Percentiles rank a stretch among this genome's conserved stretches.
Conservation (phyloP, 1,140 invertebrate genomes). For the Druon quercuslanigerum region DNA sequence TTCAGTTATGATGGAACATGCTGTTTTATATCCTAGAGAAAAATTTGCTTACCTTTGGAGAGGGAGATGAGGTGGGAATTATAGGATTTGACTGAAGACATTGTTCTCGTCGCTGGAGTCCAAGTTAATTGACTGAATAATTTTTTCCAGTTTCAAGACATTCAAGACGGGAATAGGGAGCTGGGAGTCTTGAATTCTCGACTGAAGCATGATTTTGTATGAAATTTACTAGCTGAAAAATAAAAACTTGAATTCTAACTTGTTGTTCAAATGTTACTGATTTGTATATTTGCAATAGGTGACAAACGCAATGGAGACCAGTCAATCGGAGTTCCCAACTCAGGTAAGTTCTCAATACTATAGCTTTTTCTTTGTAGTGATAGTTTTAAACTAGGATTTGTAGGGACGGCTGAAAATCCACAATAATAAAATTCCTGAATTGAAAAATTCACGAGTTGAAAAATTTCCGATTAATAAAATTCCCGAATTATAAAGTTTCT, state of each 20-base stretch:
- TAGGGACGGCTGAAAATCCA: not conserved
- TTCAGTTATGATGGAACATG: too few relatives aligned
- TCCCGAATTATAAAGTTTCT: too few relatives aligned
- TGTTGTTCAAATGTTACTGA: constrained; percentile 32
- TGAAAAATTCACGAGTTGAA: too few relatives aligned
- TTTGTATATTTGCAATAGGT: constrained; percentile 57
- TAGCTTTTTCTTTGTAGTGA: not conserved
- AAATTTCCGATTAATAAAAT: too few relatives aligned
- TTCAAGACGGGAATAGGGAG: constrained; percentile 6
- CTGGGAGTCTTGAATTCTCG: constrained; percentile 10
- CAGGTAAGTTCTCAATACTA: constrained; percentile 53
- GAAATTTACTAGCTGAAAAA: constrained; percentile 31
- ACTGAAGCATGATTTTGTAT: constrained; percentile 42
- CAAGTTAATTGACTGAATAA: not conserved
- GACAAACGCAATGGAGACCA: constrained; percentile 69
- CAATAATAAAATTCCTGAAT: too few relatives aligned
- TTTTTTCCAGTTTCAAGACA: constrained; percentile 32
- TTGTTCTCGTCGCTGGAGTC: too few relatives aligned
- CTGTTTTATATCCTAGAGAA: too few relatives aligned
- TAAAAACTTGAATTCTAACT: not conserved
- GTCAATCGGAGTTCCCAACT: constrained; percentile 50
- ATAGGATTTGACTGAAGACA: too few relatives aligned
- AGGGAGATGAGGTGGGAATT: too few relatives aligned
- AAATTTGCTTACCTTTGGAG: too few relatives aligned
- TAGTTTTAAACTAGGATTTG: not conserved